Conservation (phyloP, 2,113 vertebrate species). For the Alouatta palliata region DNA sequence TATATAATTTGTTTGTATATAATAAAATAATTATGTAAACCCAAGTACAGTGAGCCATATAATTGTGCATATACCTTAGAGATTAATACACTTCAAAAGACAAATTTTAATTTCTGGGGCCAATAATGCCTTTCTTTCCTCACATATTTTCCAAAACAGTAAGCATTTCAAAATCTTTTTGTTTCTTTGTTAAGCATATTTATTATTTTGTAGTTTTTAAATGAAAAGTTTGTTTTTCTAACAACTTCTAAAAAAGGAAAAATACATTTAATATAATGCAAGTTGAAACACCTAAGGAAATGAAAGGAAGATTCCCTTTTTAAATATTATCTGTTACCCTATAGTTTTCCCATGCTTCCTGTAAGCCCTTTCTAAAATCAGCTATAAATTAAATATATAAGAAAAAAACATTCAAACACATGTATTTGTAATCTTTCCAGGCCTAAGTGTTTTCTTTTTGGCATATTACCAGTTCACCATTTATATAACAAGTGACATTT, state of each 20-base stretch:
- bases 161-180: neutral
- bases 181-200: neutral
- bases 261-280: neutral
- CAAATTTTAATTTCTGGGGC: neutral
- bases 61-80: conserved; percentile 20
- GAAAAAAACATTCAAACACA: neutral
- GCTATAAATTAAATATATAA: neutral
- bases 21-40: neutral
- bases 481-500: neutral
- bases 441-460: neutral
- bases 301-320: neutral
- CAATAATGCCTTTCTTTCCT: conserved; percentile 36
- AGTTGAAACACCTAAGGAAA: neutral
- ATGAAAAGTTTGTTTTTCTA: neutral
- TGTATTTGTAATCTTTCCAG: neutral
- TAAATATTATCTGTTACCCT: neutral
- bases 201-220: neutral
- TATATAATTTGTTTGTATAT: conserved; percentile 50
- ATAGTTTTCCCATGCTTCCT: neutral
- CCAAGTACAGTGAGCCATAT: neutral
- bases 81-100: conserved; percentile 23
- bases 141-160: neutral
- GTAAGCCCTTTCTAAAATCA: neutral
- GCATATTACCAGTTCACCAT: neutral
- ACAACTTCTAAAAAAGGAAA: neutral